Evolutionary conservation across 2,797 vertebrate genomes (phyloP).

Genomic region (Nyctibius grandis): DNA sequence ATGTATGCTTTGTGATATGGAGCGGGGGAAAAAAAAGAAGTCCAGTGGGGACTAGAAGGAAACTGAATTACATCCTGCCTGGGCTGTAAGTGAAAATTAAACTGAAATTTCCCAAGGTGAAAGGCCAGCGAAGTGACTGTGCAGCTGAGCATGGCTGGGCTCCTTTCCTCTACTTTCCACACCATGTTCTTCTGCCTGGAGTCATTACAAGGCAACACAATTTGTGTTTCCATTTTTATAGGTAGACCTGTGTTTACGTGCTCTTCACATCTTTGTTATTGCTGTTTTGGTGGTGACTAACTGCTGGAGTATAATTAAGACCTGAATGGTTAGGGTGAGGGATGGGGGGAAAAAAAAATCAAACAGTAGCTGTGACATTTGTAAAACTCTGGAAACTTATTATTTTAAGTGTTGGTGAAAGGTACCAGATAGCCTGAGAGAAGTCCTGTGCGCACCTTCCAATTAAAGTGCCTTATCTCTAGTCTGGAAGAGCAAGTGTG

Average conservation of each 20-base stretch:
- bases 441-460: not conserved
- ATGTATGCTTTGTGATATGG: not conserved
- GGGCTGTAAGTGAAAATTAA: not conserved
- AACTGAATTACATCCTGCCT: conserved; percentile 7
- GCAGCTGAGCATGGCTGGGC: not conserved
- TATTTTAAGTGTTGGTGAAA: not conserved
- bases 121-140: not conserved
- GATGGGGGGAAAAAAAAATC: not conserved
- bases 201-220: not conserved
- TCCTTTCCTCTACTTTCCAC: not conserved
- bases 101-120: not conserved
- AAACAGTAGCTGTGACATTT: not conserved
- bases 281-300: not conserved
- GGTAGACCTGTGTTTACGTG: not conserved
- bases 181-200: not conserved
- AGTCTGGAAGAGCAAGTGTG: not conserved
- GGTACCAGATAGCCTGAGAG: not conserved
- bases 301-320: not conserved
- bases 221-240: not conserved
- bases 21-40: not conserved
- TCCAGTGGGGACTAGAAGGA: not conserved
- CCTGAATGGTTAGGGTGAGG: not conserved
- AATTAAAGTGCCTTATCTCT: not conserved
- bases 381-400: not conserved
- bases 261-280: not conserved